phyloP scores from a whole-genome alignment of 2,888 invertebrate species.

The Pristionchus maxplancki region DNA sequence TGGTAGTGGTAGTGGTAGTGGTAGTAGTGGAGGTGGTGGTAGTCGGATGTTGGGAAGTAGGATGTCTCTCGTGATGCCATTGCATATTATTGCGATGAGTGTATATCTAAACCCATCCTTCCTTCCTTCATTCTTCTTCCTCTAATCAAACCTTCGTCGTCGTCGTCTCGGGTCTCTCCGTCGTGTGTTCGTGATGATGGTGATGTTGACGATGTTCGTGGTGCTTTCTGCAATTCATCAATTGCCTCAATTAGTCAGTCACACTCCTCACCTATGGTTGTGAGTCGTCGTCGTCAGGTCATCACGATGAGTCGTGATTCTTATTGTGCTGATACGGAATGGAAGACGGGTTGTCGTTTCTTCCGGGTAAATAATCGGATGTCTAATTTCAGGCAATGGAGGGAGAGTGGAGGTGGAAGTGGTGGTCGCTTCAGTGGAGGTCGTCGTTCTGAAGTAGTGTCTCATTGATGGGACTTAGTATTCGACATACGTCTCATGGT shows the following conservation, averaged over 20 bases:
- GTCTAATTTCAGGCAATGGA: neutral
- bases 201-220: conserved; percentile 49
- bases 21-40: neutral
- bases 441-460: neutral
- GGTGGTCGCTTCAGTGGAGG: neutral
- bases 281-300: conserved; percentile 6
- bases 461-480: neutral
- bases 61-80: conserved; percentile 3
- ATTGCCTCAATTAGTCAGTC: neutral
- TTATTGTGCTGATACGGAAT: neutral
- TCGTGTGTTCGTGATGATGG: conserved; percentile 24
- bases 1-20: neutral
- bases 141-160: neutral
- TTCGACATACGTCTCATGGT: conserved; percentile 15
- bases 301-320: conserved; percentile 44
- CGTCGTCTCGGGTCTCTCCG: neutral
- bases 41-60: neutral
- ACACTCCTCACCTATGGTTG: neutral
- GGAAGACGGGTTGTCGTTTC: conserved; percentile 8
- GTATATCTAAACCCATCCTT: neutral
- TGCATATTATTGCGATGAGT: conserved; percentile 21
- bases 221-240: neutral
- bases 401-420: neutral
- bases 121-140: neutral
- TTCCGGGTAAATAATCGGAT: neutral